Conservation (phyloP, 2,113 vertebrate genomes). For the Uropsilus gracilis region DNA sequence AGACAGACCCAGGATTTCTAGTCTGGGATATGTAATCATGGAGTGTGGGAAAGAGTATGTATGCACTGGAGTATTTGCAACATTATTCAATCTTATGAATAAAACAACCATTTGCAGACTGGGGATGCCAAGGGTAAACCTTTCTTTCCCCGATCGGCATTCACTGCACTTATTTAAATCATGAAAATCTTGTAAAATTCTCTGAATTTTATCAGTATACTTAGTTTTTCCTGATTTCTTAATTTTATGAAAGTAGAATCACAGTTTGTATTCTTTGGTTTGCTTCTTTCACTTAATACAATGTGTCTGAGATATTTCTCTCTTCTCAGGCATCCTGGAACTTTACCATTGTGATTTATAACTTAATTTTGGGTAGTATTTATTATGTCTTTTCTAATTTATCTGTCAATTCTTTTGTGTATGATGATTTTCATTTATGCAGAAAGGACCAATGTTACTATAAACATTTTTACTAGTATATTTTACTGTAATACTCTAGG, state of each 20-base stretch:
- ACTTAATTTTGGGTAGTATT: slow-evolving; percentile 7
- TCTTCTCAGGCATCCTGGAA: not conserved
- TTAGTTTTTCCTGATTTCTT: not conserved
- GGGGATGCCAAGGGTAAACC: too few species aligned
- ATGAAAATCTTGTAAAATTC: not conserved
- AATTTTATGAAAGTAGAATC: slow-evolving; percentile 7
- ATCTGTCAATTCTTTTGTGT: slow-evolving; percentile 21
- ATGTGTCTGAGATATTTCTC: not conserved
- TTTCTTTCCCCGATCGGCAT: too few species aligned
- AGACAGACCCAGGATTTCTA: not conserved
- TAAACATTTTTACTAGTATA: slow-evolving; percentile 50
- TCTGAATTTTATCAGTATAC: not conserved
- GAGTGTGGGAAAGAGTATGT: too few species aligned
- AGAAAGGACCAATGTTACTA: slow-evolving; percentile 8
- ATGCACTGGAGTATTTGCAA: too few species aligned
- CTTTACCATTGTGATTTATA: slow-evolving; percentile 44
- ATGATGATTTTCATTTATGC: slow-evolving; percentile 27
- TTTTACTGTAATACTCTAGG: not conserved
- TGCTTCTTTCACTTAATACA: not conserved
- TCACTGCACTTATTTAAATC: too few species aligned
- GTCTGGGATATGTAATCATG: not conserved
- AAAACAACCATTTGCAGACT: too few species aligned
- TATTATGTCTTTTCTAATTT: slow-evolving; percentile 39
- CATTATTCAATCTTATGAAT: too few species aligned
- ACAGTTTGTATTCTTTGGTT: slow-evolving; percentile 21